Evolutionary conservation across 2,888 invertebrate genomes (phyloP).

Genomic region (Caenorhabditis sp.): DNA sequence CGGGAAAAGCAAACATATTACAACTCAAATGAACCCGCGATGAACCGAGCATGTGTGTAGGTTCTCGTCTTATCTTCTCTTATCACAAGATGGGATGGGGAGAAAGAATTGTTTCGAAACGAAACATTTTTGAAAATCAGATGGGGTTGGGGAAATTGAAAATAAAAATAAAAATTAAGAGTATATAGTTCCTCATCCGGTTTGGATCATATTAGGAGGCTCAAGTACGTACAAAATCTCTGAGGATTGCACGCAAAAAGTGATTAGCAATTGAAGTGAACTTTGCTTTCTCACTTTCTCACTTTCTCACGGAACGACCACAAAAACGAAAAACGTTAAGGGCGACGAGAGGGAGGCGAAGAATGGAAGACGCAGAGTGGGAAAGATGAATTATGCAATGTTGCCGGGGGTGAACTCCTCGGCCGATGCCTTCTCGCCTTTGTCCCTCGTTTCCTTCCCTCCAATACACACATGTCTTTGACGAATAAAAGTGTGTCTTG

Average conservation of each 20-base stretch:
- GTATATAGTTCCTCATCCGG: too few relatives aligned
- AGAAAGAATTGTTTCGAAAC: too few relatives aligned
- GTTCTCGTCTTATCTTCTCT: slow-evolving; percentile 11
- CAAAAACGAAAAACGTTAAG: neutral
- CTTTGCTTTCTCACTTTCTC: too few relatives aligned
- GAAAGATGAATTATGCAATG: slow-evolving; percentile 37
- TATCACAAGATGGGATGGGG: too few relatives aligned
- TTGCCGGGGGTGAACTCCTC: slow-evolving; percentile 13
- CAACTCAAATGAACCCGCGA: slow-evolving; percentile 18
- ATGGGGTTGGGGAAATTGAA: neutral
- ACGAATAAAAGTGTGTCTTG: slow-evolving; percentile 8
- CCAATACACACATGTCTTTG: slow-evolving; percentile 5
- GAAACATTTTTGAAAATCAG: neutral
- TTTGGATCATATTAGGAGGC: too few relatives aligned
- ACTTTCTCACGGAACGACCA: too few relatives aligned
- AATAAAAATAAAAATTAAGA: too few relatives aligned
- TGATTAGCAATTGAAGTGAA: neutral
- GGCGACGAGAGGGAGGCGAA: slow-evolving; percentile 34
- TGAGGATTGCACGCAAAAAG: neutral
- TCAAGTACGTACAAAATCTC: neutral
- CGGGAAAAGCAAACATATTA: neutral
- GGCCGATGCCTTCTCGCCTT: neutral
- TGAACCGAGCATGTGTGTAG: slow-evolving; percentile 23
- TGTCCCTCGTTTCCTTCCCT: neutral
- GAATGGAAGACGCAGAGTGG: slow-evolving; percentile 36